Evolutionary conservation across 2,113 vertebrate species (phyloP).

Genomic region (Sturnira hondurensis): DNA sequence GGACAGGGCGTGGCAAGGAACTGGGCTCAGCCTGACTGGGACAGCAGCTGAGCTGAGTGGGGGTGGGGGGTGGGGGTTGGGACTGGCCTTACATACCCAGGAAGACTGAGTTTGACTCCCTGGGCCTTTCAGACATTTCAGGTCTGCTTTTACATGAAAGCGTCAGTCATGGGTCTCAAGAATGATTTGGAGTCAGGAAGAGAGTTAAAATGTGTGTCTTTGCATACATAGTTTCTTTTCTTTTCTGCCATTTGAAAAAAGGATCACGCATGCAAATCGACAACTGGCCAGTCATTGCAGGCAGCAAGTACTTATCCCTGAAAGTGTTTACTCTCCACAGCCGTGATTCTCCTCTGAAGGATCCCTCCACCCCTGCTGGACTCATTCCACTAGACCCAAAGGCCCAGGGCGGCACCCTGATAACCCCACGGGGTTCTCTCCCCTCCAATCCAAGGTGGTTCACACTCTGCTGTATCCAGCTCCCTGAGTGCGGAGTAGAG

Average conservation of each 20-base stretch:
- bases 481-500: neutral
- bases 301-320: neutral
- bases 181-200: neutral
- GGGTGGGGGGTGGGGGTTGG: accelerated
- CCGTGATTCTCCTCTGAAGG: neutral
- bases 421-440: neutral
- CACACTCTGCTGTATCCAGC: neutral
- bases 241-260: neutral
- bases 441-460: neutral
- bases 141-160: neutral
- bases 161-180: neutral
- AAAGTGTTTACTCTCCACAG: neutral
- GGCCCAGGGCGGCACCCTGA: neutral
- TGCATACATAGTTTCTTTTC: neutral
- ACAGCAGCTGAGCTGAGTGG: neutral
- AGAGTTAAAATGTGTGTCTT: neutral
- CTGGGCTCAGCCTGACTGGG: neutral
- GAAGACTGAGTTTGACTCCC: neutral
- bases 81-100: neutral
- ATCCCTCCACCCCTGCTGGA: neutral
- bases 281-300: neutral
- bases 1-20: neutral
- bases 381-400: neutral
- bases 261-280: neutral
- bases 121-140: neutral